These are phyloP conservation scores for Thunnus thynnus DNA, from an alignment of 2,113 vertebrate genomes.

Conservation along the genomic window DNA sequence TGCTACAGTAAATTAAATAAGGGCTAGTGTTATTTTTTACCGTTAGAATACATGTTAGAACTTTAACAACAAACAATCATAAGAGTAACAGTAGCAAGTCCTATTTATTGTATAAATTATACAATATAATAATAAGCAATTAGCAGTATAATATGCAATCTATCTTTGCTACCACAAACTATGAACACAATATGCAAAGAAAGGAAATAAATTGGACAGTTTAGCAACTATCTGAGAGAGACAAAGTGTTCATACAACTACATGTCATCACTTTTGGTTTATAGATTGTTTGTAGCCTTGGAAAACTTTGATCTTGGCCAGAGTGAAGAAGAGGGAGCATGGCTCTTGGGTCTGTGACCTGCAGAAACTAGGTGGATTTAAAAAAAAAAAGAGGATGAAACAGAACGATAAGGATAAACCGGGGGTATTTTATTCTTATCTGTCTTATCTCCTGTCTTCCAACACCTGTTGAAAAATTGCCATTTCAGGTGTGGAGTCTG, in stretches of 20 bases:
- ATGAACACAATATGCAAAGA: background rate
- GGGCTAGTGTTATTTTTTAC: too few species aligned
- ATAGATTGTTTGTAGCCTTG: too few species aligned
- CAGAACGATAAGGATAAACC: background rate
- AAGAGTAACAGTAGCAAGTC: too few species aligned
- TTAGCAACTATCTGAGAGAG: too few species aligned
- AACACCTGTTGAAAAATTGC: conserved; percentile 16
- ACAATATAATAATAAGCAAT: too few species aligned
- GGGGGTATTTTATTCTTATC: background rate
- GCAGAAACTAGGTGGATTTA: background rate
- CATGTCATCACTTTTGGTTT: background rate
- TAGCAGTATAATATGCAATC: background rate
- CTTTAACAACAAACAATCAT: too few species aligned
- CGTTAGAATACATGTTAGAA: too few species aligned
- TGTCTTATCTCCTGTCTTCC: conserved; percentile 3
- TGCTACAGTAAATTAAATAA: too few species aligned
- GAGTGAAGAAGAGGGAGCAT: background rate
- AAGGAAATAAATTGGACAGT: background rate
- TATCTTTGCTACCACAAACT: background rate
- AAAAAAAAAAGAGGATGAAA: background rate
- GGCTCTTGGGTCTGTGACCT: background rate
- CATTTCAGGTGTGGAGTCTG: conserved; percentile 1
- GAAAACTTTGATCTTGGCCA: background rate
- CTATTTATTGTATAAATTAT: background rate
- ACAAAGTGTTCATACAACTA: background rate